Conservation (phyloP, 1,140 invertebrate genomes). For the Caenorhabditis tropicalis region DNA sequence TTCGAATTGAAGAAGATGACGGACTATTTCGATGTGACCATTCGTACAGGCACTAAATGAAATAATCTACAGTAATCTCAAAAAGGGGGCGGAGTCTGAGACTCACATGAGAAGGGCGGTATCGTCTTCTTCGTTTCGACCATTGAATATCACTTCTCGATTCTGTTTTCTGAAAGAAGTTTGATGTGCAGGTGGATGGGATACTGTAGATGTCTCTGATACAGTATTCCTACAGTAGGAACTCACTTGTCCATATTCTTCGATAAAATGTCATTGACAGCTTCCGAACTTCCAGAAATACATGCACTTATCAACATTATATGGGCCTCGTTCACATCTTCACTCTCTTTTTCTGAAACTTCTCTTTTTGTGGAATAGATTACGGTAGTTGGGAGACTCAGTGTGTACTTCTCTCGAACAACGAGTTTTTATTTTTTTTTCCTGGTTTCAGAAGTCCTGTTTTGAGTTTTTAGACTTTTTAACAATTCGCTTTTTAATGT, state of each 20-base stretch:
- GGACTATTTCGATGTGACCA: slow-evolving; percentile 83
- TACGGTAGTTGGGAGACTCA: too few relatives aligned
- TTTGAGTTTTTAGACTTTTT: too few relatives aligned
- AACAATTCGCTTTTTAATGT: too few relatives aligned
- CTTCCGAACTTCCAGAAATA: slow-evolving; percentile 58
- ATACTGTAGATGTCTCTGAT: too few relatives aligned
- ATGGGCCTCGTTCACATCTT: slow-evolving; percentile 53
- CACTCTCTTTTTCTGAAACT: slow-evolving; percentile 62
- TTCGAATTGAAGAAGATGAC: slow-evolving; percentile 81
- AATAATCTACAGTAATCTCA: neutral
- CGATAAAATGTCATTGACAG: slow-evolving; percentile 37
- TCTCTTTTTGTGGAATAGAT: too few relatives aligned
- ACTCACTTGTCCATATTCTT: slow-evolving; percentile 23
- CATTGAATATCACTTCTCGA: slow-evolving; percentile 44
- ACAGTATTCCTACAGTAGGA: slow-evolving; percentile 41
- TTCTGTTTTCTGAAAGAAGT: neutral
- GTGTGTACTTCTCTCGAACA: too few relatives aligned
- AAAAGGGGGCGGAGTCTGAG: too few relatives aligned
- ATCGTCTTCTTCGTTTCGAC: slow-evolving; percentile 42
- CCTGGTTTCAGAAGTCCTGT: too few relatives aligned
- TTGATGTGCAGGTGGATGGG: neutral
- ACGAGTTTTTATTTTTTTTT: too few relatives aligned
- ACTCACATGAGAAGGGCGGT: slow-evolving; percentile 45
- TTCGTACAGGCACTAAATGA: slow-evolving; percentile 80
- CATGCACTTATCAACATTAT: slow-evolving; percentile 60